Base-by-base conservation (phyloP, 1,140 invertebrate genomes). In the Hydropsyche tenuis region DNA sequence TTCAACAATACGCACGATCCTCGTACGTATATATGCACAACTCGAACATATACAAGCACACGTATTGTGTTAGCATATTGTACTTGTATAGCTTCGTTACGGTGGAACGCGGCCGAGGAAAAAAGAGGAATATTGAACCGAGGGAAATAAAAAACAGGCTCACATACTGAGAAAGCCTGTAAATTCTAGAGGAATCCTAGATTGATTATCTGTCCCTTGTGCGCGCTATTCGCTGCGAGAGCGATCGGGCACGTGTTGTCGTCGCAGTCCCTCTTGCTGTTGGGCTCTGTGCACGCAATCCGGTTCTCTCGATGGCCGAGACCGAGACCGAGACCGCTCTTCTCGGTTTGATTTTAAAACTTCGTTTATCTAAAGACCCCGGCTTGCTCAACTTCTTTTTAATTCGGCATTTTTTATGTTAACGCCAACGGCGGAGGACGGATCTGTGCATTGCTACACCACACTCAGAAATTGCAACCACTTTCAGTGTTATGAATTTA, bases 191-290 rank as follows among this genome's bases (percentile, higher is more conserved):
- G 71, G 74, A 75, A 72, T 72, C 51, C 74, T 72, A 75, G 74
- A 75, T 75, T 75, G 74, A 75, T 75, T 72, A 75, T 75, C 74
- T 75, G 70, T 72, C 69, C 43, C 69, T 72, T 75, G 42, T 71
- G 73, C 73, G 63, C 69, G 73, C 69, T 46, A 69, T 69, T 72
- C 46, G 16, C 23, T 63, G 12, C 18, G 27, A 43, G 56, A 37
- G 22, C 66, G 65, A 42, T 53, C 25, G 48, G 30, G 37, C 14
- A 66, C 11, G 27, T 64, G 63, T 22, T 73, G 27, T 25, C 30
- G 46, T 73, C 71, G 46, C 63, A 51, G 18, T 73, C 71, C 23
- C 43, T 48, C 62, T 16, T 48, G 53, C 37, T 30, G 27, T 9
- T 23, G 27, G 20, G 23, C 14, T 4, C 42, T 42, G 64, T 30